A percentile compares a stretch with the other conserved stretches of the same genome.
Evolutionary conservation across 2,888 invertebrate species (phyloP).

Genomic region (Panzeria rudis): DNA sequence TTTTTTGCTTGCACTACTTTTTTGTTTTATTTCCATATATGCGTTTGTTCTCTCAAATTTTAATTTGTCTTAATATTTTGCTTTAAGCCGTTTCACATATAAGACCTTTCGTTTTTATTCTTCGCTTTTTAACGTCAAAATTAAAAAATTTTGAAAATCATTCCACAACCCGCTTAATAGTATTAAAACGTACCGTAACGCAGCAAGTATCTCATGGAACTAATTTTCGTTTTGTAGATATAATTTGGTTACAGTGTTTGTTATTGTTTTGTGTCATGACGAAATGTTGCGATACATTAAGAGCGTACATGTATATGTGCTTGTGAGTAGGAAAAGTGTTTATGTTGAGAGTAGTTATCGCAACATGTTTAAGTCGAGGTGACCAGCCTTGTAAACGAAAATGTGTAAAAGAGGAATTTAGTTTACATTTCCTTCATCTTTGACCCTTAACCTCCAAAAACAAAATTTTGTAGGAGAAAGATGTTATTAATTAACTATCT

Average conservation of each 20-base stretch:
- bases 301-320: background rate
- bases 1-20: constrained; percentile 55
- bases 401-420: background rate
- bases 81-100: constrained; percentile 49
- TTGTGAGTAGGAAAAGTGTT: background rate
- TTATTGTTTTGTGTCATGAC: constrained; percentile 2
- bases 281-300: constrained; percentile 57
- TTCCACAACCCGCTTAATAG: constrained; percentile 27
- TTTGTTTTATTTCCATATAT: constrained; percentile 47
- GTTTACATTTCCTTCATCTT: no score
- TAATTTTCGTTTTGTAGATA: constrained; percentile 68
- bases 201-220: constrained; percentile 74
- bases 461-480: no score
- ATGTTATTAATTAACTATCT: no score
- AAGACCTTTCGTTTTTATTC: constrained; percentile 29
- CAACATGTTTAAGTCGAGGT: constrained; percentile 45
- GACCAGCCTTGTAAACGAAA: constrained; percentile 19
- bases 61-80: constrained; percentile 25
- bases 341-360: constrained; percentile 3
- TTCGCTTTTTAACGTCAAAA: constrained; percentile 32
- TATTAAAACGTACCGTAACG: constrained; percentile 71
- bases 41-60: constrained; percentile 34
- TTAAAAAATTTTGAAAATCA: constrained; percentile 14
- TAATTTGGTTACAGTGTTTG: constrained; percentile 53
- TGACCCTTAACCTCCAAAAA: no score